phyloP scores from a whole-genome alignment of 1,140 invertebrate species.

The Psix sp. region DNA sequence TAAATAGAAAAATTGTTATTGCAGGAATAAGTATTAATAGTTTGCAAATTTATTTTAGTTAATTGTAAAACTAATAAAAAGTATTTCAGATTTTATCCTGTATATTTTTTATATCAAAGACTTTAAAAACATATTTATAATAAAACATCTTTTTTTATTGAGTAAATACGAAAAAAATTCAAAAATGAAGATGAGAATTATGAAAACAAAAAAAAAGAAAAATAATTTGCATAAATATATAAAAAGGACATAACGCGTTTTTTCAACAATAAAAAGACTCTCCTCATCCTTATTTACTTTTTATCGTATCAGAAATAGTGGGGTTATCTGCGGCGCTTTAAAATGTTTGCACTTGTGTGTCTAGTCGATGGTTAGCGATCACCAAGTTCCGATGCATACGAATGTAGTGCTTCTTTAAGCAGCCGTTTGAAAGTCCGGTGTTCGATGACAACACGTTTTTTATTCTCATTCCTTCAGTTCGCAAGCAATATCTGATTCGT shows the following conservation, averaged over 20 bases:
- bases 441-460: conserved; percentile 12
- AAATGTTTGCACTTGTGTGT: conserved; percentile 36
- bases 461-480: background rate
- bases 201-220: background rate
- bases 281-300: conserved; percentile 27
- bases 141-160: too few relatives aligned
- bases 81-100: too few relatives aligned
- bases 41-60: too few relatives aligned
- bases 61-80: too few relatives aligned
- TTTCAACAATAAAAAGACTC: background rate
- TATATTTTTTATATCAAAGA: too few relatives aligned
- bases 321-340: conserved; percentile 37
- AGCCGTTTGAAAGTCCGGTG: conserved; percentile 18
- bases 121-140: too few relatives aligned
- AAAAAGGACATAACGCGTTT: background rate
- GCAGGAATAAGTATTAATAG: too few relatives aligned
- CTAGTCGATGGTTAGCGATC: conserved; percentile 45
- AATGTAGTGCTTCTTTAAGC: conserved; percentile 18
- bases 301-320: conserved; percentile 37
- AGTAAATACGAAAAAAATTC: too few relatives aligned
- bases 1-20: too few relatives aligned
- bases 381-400: conserved; percentile 26
- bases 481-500: conserved; percentile 6
- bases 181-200: too few relatives aligned
- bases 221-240: conserved; percentile 1